phyloP scores from a whole-genome alignment of 2,797 vertebrate genomes.

The Triplophysa yarkandensis region DNA sequence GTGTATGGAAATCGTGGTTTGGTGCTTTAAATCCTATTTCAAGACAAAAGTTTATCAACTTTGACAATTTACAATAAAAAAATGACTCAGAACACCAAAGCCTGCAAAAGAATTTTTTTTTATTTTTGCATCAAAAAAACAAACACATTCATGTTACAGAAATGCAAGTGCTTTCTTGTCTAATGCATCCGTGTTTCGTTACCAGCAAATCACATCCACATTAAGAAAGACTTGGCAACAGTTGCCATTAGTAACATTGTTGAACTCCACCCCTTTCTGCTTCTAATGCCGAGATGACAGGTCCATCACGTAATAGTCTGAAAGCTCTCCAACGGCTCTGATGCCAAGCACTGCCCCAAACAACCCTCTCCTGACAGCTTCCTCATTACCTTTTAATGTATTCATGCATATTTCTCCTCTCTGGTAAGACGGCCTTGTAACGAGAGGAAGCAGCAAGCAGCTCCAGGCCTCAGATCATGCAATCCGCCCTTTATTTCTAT shows the following conservation, averaged over 20 bases:
- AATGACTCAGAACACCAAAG: conserved; percentile 43
- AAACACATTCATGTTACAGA: conserved; percentile 13
- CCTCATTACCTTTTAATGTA: conserved; percentile 87
- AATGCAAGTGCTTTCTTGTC: conserved; percentile 11
- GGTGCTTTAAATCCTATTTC: conserved; percentile 36
- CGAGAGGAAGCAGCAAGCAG: conserved; percentile 81
- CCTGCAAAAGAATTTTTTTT: background rate
- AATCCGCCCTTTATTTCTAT: conserved; percentile 88
- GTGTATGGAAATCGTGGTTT: conserved; percentile 64
- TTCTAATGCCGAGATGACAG: conserved; percentile 76
- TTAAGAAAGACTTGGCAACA: conserved; percentile 74
- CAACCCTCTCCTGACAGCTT: conserved; percentile 79
- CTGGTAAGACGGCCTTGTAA: conserved; percentile 81
- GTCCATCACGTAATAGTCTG: conserved; percentile 67
- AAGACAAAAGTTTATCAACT: conserved; percentile 34
- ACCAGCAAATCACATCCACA: conserved; percentile 55
- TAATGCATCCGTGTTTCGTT: conserved; percentile 39
- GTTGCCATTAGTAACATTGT: conserved; percentile 78
- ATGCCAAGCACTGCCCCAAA: conserved; percentile 66
- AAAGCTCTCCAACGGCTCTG: conserved; percentile 73
- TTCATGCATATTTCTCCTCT: conserved; percentile 81
- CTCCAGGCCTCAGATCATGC: conserved; percentile 73
- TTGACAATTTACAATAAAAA: background rate
- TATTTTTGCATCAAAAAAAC: conserved; percentile 34
- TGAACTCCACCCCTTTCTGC: conserved; percentile 76